Evolutionary conservation across 2,113 vertebrate genomes (phyloP).

Genomic region (Trematocara marginatum): DNA sequence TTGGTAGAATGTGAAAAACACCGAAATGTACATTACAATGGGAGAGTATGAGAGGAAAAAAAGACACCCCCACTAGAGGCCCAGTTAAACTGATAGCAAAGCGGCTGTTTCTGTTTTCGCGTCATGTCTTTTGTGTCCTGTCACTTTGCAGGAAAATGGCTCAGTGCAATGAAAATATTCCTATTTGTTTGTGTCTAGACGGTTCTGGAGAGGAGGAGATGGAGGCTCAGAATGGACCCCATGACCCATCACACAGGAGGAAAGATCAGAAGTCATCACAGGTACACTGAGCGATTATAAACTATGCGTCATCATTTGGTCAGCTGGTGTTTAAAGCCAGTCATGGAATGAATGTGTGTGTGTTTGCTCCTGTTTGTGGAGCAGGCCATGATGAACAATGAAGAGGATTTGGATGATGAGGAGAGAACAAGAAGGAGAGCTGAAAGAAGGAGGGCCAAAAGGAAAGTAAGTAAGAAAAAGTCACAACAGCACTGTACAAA

Average conservation of each 20-base stretch:
- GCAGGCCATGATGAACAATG: constrained; percentile 31
- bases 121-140: not conserved
- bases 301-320: fast-evolving
- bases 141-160: not conserved
- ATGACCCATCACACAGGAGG: not conserved
- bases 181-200: not conserved
- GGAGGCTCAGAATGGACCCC: not conserved
- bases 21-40: too few relatives aligned
- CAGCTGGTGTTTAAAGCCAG: not conserved
- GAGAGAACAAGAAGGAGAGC: constrained; percentile 41
- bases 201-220: constrained; percentile 6
- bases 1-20: too few relatives aligned
- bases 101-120: not conserved
- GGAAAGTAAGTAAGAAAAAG: constrained; percentile 36
- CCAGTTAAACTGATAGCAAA: not conserved
- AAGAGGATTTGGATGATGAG: constrained; percentile 47
- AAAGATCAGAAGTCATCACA: not conserved
- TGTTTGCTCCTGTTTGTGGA: not conserved
- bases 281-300: not conserved
- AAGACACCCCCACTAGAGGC: not conserved
- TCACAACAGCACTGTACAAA: not conserved
- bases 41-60: too few relatives aligned
- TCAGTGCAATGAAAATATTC: not conserved
- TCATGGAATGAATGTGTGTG: not conserved
- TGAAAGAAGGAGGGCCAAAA: constrained; percentile 47